Percentiles rank a stretch among this genome's conserved stretches.
phyloP scores from a whole-genome alignment of 2,797 vertebrate species.

The Prunella strophiata region DNA sequence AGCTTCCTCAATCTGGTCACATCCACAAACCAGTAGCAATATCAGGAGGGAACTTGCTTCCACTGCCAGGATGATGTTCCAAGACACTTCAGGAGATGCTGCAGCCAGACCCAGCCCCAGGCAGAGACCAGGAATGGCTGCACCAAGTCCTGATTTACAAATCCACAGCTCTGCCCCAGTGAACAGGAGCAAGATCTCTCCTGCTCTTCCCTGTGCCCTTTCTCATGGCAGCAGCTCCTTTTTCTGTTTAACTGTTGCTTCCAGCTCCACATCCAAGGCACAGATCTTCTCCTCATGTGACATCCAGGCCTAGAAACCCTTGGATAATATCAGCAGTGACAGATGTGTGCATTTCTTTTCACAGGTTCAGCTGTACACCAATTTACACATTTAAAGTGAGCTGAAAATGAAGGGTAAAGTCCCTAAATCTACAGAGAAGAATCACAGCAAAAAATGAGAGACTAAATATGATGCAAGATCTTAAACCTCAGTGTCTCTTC shows the following conservation, averaged over 20 bases:
- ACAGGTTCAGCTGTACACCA: neutral
- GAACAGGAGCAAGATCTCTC: neutral
- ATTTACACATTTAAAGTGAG: neutral
- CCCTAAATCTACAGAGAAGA: neutral
- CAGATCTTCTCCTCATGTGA: neutral
- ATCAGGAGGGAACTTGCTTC: neutral
- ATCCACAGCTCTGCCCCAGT: neutral
- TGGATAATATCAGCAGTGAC: neutral
- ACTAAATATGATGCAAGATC: neutral
- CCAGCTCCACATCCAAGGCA: neutral
- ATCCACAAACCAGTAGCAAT: rapidly evolving
- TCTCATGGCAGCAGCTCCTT: neutral
- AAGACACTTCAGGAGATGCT: neutral
- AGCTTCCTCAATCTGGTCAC: rapidly evolving
- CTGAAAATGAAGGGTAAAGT: neutral
- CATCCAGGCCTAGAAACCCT: neutral
- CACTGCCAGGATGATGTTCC: neutral
- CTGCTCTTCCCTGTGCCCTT: neutral
- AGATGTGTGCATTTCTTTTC: neutral
- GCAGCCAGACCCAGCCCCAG: neutral
- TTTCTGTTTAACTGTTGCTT: neutral
- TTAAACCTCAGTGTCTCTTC: neutral
- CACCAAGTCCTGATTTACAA: no score
- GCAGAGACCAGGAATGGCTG: neutral
- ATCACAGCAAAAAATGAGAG: neutral